Evolutionary conservation across 2,888 invertebrate species (phyloP).

Genomic region (Rhaphigaster nebulosa): DNA sequence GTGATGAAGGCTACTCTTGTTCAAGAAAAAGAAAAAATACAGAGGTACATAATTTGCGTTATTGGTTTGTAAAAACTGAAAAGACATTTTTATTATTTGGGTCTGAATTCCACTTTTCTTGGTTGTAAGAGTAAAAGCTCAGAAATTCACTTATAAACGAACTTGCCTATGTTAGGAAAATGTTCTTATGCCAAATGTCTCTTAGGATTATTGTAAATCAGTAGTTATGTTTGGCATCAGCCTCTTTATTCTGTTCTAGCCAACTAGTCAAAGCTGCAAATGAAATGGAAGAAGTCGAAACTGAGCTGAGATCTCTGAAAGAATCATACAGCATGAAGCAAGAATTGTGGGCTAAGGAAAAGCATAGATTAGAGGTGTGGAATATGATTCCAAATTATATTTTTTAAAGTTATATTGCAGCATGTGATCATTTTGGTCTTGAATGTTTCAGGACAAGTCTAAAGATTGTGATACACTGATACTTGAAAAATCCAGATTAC

Average conservation of each 20-base stretch:
- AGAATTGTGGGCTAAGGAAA: slow-evolving; percentile 81
- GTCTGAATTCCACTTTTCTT: neutral
- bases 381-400: neutral
- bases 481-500: slow-evolving; percentile 77
- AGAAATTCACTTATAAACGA: neutral
- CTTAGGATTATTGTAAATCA: too few relatives aligned
- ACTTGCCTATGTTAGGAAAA: too few relatives aligned
- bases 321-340: slow-evolving; percentile 77
- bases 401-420: neutral
- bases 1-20: slow-evolving; percentile 85
- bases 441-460: slow-evolving; percentile 69
- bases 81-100: neutral
- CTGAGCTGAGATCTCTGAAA: slow-evolving; percentile 77
- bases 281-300: slow-evolving; percentile 75
- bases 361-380: slow-evolving; percentile 76
- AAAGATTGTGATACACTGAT: slow-evolving; percentile 69
- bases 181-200: neutral
- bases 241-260: slow-evolving; percentile 68
- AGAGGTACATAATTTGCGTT: slow-evolving; percentile 71
- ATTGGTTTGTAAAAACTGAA: neutral
- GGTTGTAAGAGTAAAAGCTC: too few relatives aligned
- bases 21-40: slow-evolving; percentile 84
- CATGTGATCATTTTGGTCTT: neutral
- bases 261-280: slow-evolving; percentile 75
- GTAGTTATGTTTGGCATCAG: too few relatives aligned